Percentiles rank a stretch among this genome's conserved stretches.
These are phyloP conservation scores for Erebia epiphron DNA, from an alignment of 2,888 invertebrate species.

Conservation along the genomic window DNA sequence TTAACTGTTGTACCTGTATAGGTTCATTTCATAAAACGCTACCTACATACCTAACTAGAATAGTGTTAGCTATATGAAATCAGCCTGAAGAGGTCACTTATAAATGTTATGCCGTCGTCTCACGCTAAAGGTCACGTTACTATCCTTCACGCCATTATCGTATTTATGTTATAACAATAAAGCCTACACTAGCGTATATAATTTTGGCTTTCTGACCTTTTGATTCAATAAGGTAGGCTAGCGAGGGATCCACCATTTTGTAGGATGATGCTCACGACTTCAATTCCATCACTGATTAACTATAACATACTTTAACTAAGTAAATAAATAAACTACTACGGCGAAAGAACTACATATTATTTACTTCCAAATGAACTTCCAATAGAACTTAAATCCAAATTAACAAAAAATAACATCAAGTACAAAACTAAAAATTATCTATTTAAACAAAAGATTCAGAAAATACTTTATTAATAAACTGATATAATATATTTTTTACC, in stretches of 20 bases:
- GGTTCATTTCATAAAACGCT: not conserved
- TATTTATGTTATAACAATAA: constrained; percentile 24
- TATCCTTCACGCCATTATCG: constrained; percentile 18
- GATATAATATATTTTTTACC: too few relatives aligned
- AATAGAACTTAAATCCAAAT: too few relatives aligned
- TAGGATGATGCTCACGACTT: constrained; percentile 2
- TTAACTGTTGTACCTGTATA: not conserved
- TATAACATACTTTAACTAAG: too few relatives aligned
- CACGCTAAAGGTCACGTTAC: constrained; percentile 29
- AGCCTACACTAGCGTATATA: constrained; percentile 24
- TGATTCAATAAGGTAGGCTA: constrained; percentile 19
- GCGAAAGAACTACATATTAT: too few relatives aligned
- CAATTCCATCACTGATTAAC: not conserved
- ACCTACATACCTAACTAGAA: not conserved
- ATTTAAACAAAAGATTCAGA: too few relatives aligned
- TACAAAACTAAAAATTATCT: too few relatives aligned
- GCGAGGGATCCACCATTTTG: constrained; percentile 15
- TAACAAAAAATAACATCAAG: too few relatives aligned
- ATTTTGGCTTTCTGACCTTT: constrained; percentile 29
- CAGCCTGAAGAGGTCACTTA: constrained; percentile 30
- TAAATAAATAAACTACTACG: too few relatives aligned
- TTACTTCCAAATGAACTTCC: too few relatives aligned
- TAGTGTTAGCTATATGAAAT: constrained; percentile 11
- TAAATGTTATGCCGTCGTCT: constrained; percentile 30
- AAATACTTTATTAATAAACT: too few relatives aligned